Base-by-base conservation (phyloP, 2,113 vertebrate species). In the Rhipidura dahli region DNA sequence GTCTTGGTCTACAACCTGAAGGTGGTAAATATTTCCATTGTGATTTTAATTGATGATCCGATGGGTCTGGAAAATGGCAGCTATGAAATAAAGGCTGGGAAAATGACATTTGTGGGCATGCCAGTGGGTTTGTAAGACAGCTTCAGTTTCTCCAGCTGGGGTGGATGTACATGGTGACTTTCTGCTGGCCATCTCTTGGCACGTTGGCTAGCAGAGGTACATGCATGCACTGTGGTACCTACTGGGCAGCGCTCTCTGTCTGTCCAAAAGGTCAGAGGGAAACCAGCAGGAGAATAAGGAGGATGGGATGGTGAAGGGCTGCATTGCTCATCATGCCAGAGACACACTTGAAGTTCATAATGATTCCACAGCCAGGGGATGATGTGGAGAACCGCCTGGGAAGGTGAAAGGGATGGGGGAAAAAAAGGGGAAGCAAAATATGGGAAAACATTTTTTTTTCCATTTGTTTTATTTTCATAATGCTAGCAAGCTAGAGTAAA, bases 141-240 rank as follows among this genome's bases (percentile, higher is more conserved):
- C 19, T 76, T 63, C 47, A 40, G 28, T 71, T 79, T 72, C n/a
- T 82, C 27, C 47, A 10, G 1, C 33, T 49, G 49, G 26, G 5
- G 8, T 77, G 31, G 30, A 65, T 83, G 35, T 17, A 20, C 15
- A 6, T 13, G 31, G 35, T 50, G 31, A 22, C 24, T 30, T 50
- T 65, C 40, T 89, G 17, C 57, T 64, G 50, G 12, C 26, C 5
- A 40, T 15, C 10, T 76, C 60, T 39, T 40, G 11, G 4, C 42
- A 4, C 1, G 4, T 24, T 72, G 5, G 5, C 35, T n/a, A 37
- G 33, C 30, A 77, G 35, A 12, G 35, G 14, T 65, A 20, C 0
- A 0, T 13, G 1, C 0, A 0, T 15, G 11, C 12, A 3, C 37
- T 24, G 30, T 20, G 15, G 35, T 37, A 39, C 53, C 27, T 8